Conservation (phyloP, 2,888 invertebrate genomes). For the Drosophila nigricruria region DNA sequence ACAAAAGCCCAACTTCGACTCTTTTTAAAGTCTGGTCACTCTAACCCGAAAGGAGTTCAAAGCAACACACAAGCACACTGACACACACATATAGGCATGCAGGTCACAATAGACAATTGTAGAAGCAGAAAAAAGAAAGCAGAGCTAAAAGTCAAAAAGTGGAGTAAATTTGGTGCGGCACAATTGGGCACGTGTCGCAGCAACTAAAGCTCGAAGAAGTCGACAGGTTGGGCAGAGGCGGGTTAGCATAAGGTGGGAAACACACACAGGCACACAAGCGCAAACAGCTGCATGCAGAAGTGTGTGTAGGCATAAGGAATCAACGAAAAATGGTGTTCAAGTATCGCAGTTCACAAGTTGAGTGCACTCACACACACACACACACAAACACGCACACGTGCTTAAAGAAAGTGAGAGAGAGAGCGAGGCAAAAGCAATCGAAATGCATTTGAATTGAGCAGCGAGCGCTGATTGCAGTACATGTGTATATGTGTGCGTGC, state of each 20-base stretch:
- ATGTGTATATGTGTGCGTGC: constrained; percentile 5
- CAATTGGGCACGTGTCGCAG: constrained; percentile 75
- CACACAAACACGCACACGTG: constrained; percentile 2
- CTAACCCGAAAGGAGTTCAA: constrained; percentile 42
- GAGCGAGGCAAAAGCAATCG: constrained; percentile 66
- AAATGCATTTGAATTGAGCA: constrained; percentile 77
- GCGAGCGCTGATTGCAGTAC: constrained; percentile 49
- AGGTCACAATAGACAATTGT: constrained; percentile 46
- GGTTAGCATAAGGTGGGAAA: constrained; percentile 47
- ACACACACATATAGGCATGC: constrained; percentile 7
- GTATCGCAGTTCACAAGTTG: constrained; percentile 60
- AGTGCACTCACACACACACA: constrained; percentile 64
- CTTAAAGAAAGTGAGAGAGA: constrained; percentile 24
- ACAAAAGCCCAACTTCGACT: background rate
- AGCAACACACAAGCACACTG: constrained; percentile 15
- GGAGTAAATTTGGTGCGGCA: constrained; percentile 74
- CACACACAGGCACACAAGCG: constrained; percentile 36
- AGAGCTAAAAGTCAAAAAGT: constrained; percentile 64
- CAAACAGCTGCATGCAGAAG: constrained; percentile 29
- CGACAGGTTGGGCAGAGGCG: constrained; percentile 5
- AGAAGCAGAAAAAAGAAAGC: constrained; percentile 23
- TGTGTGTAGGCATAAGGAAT: constrained; percentile 51
- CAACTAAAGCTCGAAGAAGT: constrained; percentile 42
- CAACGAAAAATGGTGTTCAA: constrained; percentile 69
- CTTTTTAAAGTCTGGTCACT: constrained; percentile 44